phyloP scores from a whole-genome alignment of 1,140 invertebrate species.

The Zaprionus gabonicus region DNA sequence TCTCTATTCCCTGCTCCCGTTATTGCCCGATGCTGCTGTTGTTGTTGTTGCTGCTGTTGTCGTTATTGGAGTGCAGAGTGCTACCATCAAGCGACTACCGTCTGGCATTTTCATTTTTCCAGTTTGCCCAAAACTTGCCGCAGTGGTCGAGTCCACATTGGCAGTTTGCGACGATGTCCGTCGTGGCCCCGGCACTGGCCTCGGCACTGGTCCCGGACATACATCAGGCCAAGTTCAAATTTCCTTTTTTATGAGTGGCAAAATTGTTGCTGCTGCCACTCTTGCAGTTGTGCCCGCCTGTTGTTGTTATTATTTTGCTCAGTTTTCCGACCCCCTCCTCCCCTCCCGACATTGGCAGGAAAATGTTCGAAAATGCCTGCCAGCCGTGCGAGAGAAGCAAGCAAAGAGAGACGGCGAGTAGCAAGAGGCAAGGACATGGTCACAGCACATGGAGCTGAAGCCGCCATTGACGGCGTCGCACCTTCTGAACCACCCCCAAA shows the following conservation, averaged over 20 bases:
- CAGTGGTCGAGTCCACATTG: constrained; percentile 73
- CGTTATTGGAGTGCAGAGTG: constrained; percentile 19
- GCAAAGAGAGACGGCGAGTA: constrained; percentile 19
- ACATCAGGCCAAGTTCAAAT: constrained; percentile 81
- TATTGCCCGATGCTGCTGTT: neutral
- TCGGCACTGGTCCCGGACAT: constrained; percentile 54
- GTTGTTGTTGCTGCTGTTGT: constrained; percentile 8
- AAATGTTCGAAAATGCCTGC: constrained; percentile 75
- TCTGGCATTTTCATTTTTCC: constrained; percentile 75
- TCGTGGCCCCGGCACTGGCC: constrained; percentile 25
- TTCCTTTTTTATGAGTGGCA: constrained; percentile 66
- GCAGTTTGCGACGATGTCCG: constrained; percentile 53
- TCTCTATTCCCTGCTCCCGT: neutral
- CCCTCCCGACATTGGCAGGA: constrained; percentile 13
- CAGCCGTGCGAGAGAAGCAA: constrained; percentile 41
- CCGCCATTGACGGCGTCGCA: constrained; percentile 60
- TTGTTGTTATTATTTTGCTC: constrained; percentile 46
- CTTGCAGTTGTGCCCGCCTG: constrained; percentile 20
- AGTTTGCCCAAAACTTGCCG: constrained; percentile 61
- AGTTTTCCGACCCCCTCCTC: neutral
- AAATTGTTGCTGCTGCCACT: constrained; percentile 46
- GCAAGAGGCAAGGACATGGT: constrained; percentile 62
- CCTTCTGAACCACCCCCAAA: constrained; percentile 77
- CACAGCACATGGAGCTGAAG: constrained; percentile 58
- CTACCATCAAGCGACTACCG: constrained; percentile 45